These are phyloP conservation scores for Myotis brandtii DNA, from an alignment of 2,113 vertebrate species.

Conservation along the genomic window DNA sequence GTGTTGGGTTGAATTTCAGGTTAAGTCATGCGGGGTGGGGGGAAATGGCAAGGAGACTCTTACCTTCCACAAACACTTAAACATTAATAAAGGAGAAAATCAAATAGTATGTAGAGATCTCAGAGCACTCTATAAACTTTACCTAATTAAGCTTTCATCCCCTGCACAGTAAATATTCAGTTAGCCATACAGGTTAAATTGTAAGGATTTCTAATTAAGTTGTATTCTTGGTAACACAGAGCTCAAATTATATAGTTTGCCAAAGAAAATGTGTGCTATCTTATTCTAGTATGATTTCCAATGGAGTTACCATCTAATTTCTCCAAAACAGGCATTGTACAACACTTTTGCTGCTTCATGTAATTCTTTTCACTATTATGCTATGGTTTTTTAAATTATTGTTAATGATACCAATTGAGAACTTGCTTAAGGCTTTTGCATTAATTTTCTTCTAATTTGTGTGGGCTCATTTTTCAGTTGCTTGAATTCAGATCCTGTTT, in stretches of 20 bases:
- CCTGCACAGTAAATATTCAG: conserved; percentile 30
- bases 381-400: conserved; percentile 30
- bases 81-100: conserved; percentile 39
- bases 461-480: background rate
- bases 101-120: conserved; percentile 27
- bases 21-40: background rate
- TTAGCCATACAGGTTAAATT: conserved; percentile 52
- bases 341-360: background rate
- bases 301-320: background rate
- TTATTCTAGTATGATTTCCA: conserved; percentile 46
- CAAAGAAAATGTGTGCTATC: conserved; percentile 39
- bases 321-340: background rate
- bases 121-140: conserved; percentile 17
- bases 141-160: conserved; percentile 44
- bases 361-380: conserved; percentile 43
- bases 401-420: conserved; percentile 27
- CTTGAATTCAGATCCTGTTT: conserved; percentile 40
- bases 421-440: conserved; percentile 38
- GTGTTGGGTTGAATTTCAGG: background rate
- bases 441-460: conserved; percentile 13
- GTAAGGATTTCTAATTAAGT: conserved; percentile 69
- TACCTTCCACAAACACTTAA: conserved; percentile 26
- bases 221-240: conserved; percentile 50
- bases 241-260: conserved; percentile 52
- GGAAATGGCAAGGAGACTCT: background rate